Evolutionary conservation across 1,140 invertebrate genomes (phyloP).

Genomic region (Philopotamus ludificatus): DNA sequence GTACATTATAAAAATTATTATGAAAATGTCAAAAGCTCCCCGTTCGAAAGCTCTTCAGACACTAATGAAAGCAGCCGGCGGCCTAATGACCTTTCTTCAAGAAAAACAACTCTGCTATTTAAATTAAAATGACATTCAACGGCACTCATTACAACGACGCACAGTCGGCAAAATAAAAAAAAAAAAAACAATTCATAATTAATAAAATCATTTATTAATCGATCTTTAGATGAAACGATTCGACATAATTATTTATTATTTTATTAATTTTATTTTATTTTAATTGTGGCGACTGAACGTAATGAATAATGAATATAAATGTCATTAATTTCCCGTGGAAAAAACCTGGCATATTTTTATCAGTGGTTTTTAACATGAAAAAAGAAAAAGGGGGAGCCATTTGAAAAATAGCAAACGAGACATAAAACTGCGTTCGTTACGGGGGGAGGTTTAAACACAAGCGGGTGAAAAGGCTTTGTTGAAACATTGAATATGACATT

Average conservation of each 20-base stretch:
- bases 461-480: conserved; percentile 15
- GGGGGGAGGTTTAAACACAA: conserved; percentile 7
- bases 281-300: conserved; percentile 13
- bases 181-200: no score
- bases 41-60: conserved; percentile 31
- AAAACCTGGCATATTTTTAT: conserved; percentile 43
- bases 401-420: conserved; percentile 41
- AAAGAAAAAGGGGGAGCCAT: conserved; percentile 26
- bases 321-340: conserved; percentile 42
- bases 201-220: no score
- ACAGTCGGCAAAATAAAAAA: background rate
- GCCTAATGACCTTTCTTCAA: conserved; percentile 37
- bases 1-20: conserved; percentile 17
- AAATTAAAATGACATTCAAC: conserved; percentile 39
- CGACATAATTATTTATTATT: background rate
- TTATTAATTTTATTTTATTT: background rate
- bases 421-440: conserved; percentile 30
- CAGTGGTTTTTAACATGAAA: conserved; percentile 40
- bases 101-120: conserved; percentile 31
- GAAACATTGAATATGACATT: conserved; percentile 24
- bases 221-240: no score
- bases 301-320: conserved; percentile 43
- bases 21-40: conserved; percentile 36
- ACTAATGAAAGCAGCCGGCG: conserved; percentile 22
- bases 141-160: background rate